phyloP scores from a whole-genome alignment of 2,888 invertebrate species.

The Prosapia bicincta region DNA sequence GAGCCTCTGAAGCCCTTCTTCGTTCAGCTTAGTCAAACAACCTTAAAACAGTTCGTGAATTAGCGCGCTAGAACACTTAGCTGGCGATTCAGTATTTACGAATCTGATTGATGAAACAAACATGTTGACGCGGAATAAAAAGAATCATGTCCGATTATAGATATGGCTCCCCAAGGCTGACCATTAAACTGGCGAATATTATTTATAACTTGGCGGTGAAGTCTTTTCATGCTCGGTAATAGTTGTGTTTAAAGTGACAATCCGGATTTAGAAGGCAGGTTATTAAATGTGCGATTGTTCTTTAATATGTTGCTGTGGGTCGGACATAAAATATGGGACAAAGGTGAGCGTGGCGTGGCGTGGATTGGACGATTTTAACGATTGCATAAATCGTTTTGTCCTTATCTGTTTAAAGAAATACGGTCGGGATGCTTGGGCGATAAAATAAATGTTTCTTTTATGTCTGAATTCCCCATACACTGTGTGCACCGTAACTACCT shows the following conservation, averaged over 20 bases:
- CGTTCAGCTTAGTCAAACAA: too few species aligned
- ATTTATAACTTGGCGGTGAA: neutral
- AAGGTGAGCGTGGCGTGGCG: neutral
- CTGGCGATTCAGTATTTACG: neutral
- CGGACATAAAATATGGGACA: neutral
- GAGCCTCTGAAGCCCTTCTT: too few species aligned
- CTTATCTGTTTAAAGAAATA: neutral
- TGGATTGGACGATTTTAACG: neutral
- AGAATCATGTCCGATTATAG: neutral
- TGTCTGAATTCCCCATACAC: too few species aligned
- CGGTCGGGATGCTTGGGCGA: too few species aligned
- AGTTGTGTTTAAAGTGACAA: neutral
- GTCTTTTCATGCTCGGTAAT: neutral
- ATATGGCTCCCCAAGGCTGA: neutral
- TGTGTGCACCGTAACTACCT: too few species aligned
- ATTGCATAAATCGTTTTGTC: neutral
- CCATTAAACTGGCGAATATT: neutral
- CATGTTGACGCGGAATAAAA: neutral
- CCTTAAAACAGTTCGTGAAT: too few species aligned
- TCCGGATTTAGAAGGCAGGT: neutral
- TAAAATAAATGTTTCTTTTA: too few species aligned
- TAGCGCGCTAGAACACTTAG: too few species aligned
- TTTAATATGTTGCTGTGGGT: neutral
- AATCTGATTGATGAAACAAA: neutral
- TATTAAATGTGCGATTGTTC: neutral